Evolutionary conservation across 2,797 vertebrate species (phyloP).

Genomic region (Intellagama lesueurii): DNA sequence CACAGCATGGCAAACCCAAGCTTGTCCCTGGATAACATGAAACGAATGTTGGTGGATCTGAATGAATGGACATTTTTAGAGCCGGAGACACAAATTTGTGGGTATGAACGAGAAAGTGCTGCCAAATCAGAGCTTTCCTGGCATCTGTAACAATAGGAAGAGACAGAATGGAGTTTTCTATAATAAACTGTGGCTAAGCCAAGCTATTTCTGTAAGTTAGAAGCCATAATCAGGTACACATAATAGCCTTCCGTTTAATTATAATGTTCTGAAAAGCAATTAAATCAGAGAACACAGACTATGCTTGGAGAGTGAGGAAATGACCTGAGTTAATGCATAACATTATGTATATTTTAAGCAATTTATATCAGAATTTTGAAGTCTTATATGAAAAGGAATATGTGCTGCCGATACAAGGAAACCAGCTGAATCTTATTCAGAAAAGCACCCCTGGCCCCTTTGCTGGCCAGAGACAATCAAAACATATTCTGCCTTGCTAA

Average conservation of each 20-base stretch:
- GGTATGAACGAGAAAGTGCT: background rate
- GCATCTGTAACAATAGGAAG: background rate
- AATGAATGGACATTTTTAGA: background rate
- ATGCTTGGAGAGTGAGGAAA: background rate
- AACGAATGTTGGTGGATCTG: background rate
- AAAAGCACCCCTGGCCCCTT: background rate
- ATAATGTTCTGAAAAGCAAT: slow-evolving; percentile 32
- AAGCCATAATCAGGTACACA: background rate
- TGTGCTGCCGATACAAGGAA: slow-evolving; percentile 1
- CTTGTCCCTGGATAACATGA: background rate
- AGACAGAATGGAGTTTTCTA: background rate
- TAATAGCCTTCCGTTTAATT: slow-evolving; percentile 21
- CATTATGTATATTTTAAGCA: slow-evolving; percentile 15
- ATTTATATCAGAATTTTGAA: background rate
- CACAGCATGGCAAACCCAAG: background rate
- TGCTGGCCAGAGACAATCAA: slow-evolving; percentile 1
- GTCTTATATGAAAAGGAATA: background rate
- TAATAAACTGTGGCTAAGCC: background rate
- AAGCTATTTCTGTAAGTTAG: background rate
- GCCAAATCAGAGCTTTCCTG: background rate
- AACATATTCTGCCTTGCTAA: slow-evolving; percentile 40
- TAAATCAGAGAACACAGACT: slow-evolving; percentile 9
- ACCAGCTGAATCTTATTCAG: background rate
- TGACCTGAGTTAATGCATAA: background rate
- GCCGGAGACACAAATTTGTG: background rate